These are phyloP conservation scores for Echeneis naucrates DNA, from an alignment of 2,797 vertebrate species.

Conservation along the genomic window DNA sequence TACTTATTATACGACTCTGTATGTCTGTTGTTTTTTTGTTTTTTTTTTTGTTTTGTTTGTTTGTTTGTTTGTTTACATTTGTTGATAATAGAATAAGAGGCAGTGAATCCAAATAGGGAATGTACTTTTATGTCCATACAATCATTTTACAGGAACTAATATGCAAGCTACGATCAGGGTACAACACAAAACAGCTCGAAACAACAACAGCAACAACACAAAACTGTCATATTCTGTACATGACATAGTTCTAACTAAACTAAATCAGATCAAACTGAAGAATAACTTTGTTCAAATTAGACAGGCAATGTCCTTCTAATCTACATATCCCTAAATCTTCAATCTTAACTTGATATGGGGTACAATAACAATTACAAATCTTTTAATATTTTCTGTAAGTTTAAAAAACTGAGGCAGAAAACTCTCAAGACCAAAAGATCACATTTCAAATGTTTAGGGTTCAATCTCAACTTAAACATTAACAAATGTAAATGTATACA, in stretches of 20 bases:
- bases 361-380: too few species aligned
- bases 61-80: too few species aligned
- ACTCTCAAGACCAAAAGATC: neutral
- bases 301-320: neutral
- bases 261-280: neutral
- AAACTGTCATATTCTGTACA: neutral
- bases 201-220: too few species aligned
- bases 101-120: neutral
- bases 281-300: neutral
- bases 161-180: neutral
- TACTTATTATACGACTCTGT: neutral
- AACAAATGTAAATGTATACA: slow-evolving; percentile 52
- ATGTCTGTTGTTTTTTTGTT: too few species aligned
- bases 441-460: slow-evolving; percentile 55
- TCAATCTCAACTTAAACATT: slow-evolving; percentile 26
- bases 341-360: too few species aligned
- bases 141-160: neutral
- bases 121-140: neutral
- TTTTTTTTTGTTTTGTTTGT: too few species aligned
- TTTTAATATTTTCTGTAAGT: neutral
- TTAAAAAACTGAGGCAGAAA: neutral
- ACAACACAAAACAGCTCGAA: neutral
- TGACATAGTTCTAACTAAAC: neutral
- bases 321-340: too few species aligned
- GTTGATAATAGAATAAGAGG: neutral